Percentiles rank a stretch among this genome's conserved stretches.
phyloP scores from a whole-genome alignment of 2,888 invertebrate genomes.

The Tribolium freemani region DNA sequence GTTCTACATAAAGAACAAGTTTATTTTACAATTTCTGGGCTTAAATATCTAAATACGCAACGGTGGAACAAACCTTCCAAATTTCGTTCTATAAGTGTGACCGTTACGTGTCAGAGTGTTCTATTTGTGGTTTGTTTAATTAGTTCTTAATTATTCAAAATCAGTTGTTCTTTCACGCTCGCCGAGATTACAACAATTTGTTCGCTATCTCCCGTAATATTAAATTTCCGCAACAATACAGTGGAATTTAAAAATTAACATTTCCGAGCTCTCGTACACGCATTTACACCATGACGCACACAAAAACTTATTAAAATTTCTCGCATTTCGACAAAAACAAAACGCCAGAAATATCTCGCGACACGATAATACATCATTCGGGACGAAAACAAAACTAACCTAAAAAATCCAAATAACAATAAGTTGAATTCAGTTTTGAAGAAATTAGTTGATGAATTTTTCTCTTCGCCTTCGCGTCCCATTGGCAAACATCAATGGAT shows the following conservation, averaged over 20 bases:
- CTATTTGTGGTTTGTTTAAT: neutral
- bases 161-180: neutral
- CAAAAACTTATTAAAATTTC: slow-evolving; percentile 31
- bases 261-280: slow-evolving; percentile 11
- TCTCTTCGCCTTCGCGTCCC: neutral
- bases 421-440: too few relatives aligned
- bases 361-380: slow-evolving; percentile 15
- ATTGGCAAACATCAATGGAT: slow-evolving; percentile 8
- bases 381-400: neutral
- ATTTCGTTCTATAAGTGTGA: neutral
- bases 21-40: neutral
- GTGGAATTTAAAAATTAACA: slow-evolving; percentile 19
- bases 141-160: neutral
- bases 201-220: slow-evolving; percentile 8
- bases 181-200: slow-evolving; percentile 5
- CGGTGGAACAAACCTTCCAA: neutral
- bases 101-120: neutral
- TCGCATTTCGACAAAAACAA: slow-evolving; percentile 21
- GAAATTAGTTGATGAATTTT: neutral
- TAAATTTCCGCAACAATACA: slow-evolving; percentile 21
- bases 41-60: neutral
- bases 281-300: slow-evolving; percentile 12
- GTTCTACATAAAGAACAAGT: too few relatives aligned
- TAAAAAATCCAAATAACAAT: neutral
- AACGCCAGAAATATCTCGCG: slow-evolving; percentile 7